Base-by-base conservation (phyloP, 1,140 invertebrate species). In the Drepana arcuata region DNA sequence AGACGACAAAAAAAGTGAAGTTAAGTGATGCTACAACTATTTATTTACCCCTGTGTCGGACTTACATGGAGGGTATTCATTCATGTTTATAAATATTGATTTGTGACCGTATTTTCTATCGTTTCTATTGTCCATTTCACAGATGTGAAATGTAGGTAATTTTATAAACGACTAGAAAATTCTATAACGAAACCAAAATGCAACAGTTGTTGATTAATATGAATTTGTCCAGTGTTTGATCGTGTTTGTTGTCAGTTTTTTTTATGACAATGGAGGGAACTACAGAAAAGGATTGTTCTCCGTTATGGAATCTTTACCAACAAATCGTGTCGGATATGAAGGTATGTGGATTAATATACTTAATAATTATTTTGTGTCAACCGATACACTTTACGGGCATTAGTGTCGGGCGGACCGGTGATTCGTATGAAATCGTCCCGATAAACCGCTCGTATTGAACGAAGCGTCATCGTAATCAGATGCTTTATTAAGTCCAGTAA, bases 311-410 rank as follows among this genome's bases (percentile, higher is more conserved):
- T 50, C 62, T 84, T 32, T 84, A 83, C 45, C 81, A 84, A 63
- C 81, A 84, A 60, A 82, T 84, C 41, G 75, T 84, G 15, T 67
- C 74, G 25, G 83, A 84, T 49, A 84, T 84, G 83, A 84, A 84
- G 83, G 83, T 84, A 80, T 31, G 53, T 60, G 16, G 16, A 16
- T 10, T 12, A 34, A 16, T 31, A 24, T 28, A 16, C 12, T 7
- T 26, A 6, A 29, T 10, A 5, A 13, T 2, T 29, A 6, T 29
- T 29, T 14, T 3, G 14, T 10, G 9, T 26, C 11, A 14, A 33
- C 18, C 41, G 37, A n/a, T n/a, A n/a, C n/a, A n/a, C n/a, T n/a
- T n/a, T n/a, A n/a, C n/a, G n/a, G n/a, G n/a, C n/a, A n/a, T n/a
- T n/a, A n/a, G n/a, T n/a, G 38, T 38, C 14, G 14, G 7, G 0